Conservation (phyloP, 1,140 invertebrate genomes). For the Cepaea nemoralis region DNA sequence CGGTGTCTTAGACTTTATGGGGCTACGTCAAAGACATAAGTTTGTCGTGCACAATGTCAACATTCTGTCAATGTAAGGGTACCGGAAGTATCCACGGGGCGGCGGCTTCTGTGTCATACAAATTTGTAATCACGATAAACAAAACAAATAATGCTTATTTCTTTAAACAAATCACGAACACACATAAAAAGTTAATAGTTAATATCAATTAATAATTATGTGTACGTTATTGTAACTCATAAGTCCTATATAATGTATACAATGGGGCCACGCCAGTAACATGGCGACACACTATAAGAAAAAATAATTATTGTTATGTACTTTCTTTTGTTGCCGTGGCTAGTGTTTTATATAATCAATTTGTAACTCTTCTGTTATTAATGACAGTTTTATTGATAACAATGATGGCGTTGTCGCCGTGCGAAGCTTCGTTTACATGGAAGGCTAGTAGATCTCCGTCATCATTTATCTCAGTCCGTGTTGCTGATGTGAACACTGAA, state of each 20-base stretch:
- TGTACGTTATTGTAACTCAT: too few species aligned
- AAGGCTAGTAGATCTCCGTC: not conserved
- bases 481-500: not conserved
- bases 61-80: not conserved
- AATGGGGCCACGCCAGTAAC: too few species aligned
- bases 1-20: not conserved
- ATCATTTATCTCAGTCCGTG: not conserved
- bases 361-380: not conserved
- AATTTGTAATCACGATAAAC: not conserved
- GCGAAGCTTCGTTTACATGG: not conserved
- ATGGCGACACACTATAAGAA: too few species aligned
- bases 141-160: not conserved
- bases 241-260: too few species aligned
- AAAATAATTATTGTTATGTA: too few species aligned
- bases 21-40: not conserved
- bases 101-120: not conserved
- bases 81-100: not conserved
- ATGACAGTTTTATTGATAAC: not conserved
- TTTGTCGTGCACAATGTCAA: not conserved
- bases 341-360: too few species aligned
- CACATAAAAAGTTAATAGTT: too few species aligned
- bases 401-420: not conserved
- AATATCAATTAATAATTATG: too few species aligned
- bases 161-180: too few species aligned
- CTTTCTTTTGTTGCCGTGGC: too few species aligned